A percentile compares a stretch with the other conserved stretches of the same genome.
phyloP scores from a whole-genome alignment of 2,113 vertebrate genomes.

The Paedocypris sp. region DNA sequence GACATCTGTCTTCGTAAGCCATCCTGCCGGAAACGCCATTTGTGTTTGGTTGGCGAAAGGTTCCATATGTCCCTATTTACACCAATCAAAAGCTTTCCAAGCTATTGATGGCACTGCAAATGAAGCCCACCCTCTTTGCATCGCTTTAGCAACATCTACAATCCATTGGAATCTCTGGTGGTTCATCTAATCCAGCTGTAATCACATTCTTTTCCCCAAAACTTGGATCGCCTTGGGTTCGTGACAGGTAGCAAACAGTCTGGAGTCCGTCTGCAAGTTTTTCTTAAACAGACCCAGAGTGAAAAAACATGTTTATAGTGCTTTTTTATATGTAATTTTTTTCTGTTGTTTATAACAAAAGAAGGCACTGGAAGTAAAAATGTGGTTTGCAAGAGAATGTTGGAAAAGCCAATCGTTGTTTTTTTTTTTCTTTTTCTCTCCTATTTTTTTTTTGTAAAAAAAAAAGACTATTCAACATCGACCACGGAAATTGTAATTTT shows the following conservation, averaged over 20 bases:
- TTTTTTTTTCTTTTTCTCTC: not conserved
- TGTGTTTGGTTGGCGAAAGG: slow-evolving; percentile 24
- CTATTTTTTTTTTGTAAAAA: too few relatives aligned
- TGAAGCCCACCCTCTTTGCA: not conserved
- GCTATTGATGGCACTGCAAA: not conserved
- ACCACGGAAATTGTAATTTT: not conserved
- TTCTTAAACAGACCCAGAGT: slow-evolving; percentile 31
- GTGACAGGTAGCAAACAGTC: slow-evolving; percentile 32
- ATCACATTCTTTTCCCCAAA: slow-evolving; percentile 1
- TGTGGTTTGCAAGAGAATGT: slow-evolving; percentile 18
- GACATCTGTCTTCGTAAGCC: slow-evolving; percentile 18
- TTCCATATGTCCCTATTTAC: slow-evolving; percentile 9
- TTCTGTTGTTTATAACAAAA: slow-evolving; percentile 20
- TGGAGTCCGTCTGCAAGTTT: slow-evolving; percentile 26
- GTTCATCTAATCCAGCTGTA: slow-evolving; percentile 17
- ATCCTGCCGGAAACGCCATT: slow-evolving; percentile 29
- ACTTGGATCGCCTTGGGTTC: slow-evolving; percentile 33
- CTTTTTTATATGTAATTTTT: not conserved
- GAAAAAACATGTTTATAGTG: slow-evolving; percentile 23
- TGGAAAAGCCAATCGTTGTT: not conserved
- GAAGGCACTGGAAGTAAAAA: slow-evolving; percentile 61
- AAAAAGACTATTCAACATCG: not conserved
- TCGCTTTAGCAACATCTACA: slow-evolving; percentile 6
- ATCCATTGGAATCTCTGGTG: not conserved
- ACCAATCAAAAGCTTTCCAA: not conserved